These are phyloP conservation scores for Caenorhabditis sp. DNA, from an alignment of 2,888 invertebrate species.

Conservation along the genomic window DNA sequence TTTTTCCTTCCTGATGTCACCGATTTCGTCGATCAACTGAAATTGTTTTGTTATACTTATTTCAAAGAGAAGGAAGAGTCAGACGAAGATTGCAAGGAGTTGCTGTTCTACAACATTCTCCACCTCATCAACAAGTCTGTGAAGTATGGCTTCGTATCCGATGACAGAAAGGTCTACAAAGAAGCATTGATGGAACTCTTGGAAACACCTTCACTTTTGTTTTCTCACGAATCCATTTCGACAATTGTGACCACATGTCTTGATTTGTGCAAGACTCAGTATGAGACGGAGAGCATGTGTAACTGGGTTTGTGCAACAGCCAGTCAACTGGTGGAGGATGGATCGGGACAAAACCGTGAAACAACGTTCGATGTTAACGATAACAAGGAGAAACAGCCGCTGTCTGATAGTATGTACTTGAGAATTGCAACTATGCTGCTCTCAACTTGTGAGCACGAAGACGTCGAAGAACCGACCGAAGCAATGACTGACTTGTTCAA, in stretches of 20 bases:
- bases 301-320: conserved; percentile 48
- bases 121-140: conserved; percentile 42
- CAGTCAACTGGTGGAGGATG: background rate
- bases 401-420: conserved; percentile 25
- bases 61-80: background rate
- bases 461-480: conserved; percentile 18
- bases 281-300: conserved; percentile 9
- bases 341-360: background rate
- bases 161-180: conserved; percentile 27
- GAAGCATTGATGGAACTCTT: conserved; percentile 15
- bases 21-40: conserved; percentile 15
- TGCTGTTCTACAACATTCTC: conserved; percentile 32
- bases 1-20: conserved; percentile 43
- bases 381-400: conserved; percentile 8
- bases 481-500: conserved; percentile 46
- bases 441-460: conserved; percentile 45
- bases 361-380: conserved; percentile 12
- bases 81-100: conserved; percentile 1
- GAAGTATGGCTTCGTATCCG: conserved; percentile 4
- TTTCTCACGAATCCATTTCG: conserved; percentile 34
- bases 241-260: conserved; percentile 22
- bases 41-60: conserved; percentile 25
- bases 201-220: conserved; percentile 11
- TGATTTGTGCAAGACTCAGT: conserved; percentile 26
- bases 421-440: conserved; percentile 53